Evolutionary conservation across 2,113 vertebrate genomes (phyloP).

Genomic region (Cyprinodon brontotheroides): DNA sequence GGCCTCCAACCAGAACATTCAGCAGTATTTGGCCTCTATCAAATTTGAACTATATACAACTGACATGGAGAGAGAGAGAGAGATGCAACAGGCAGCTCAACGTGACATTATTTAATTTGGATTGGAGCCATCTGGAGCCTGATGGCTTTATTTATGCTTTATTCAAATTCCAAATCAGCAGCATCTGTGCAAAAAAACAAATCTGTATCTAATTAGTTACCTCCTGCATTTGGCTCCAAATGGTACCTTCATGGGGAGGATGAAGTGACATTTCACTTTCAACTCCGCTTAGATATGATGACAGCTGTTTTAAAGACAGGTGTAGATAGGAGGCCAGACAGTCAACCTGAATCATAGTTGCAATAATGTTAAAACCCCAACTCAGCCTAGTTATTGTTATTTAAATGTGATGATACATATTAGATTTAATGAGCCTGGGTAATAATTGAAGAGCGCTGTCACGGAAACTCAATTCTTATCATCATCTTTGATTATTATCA

Average conservation of each 20-base stretch:
- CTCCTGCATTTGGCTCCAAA: constrained; percentile 1
- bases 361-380: constrained; percentile 8
- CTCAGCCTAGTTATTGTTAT: constrained; percentile 9
- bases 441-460: constrained; percentile 3
- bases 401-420: constrained; percentile 17
- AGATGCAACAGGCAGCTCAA: neutral
- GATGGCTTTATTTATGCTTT: constrained; percentile 27
- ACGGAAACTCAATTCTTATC: neutral
- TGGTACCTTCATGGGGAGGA: constrained; percentile 4
- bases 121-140: constrained; percentile 9
- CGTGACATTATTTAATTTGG: constrained; percentile 16
- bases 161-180: constrained; percentile 35
- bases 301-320: constrained; percentile 28
- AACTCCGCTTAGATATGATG: constrained; percentile 1
- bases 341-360: constrained; percentile 30
- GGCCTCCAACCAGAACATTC: constrained; percentile 38
- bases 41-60: constrained; percentile 35
- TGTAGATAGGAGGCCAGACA: constrained; percentile 15
- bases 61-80: constrained; percentile 5
- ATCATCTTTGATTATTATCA: constrained; percentile 3
- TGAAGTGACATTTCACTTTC: constrained; percentile 11
- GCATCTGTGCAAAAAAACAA: constrained; percentile 31
- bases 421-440: constrained; percentile 5
- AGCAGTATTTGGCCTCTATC: constrained; percentile 39
- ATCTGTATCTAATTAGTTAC: constrained; percentile 14